Conservation (phyloP, 2,113 vertebrate genomes). For the Callipepla californica region DNA sequence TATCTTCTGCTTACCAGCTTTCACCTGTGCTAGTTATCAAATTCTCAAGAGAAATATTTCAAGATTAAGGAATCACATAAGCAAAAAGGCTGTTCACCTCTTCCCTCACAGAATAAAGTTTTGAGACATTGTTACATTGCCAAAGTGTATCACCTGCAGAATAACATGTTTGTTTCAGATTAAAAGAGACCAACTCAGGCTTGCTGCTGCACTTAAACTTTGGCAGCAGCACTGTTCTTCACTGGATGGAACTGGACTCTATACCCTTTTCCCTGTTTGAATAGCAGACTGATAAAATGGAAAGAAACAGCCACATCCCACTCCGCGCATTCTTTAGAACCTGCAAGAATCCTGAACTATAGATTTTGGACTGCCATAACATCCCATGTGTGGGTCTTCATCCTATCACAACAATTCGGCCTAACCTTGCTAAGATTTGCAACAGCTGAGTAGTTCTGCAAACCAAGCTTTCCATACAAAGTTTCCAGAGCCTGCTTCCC, state of each 20-base stretch:
- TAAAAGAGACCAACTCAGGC: neutral
- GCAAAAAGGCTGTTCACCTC: neutral
- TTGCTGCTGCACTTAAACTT: neutral
- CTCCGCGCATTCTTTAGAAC: fast-evolving
- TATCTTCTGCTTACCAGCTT: neutral
- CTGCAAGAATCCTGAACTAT: neutral
- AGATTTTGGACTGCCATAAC: neutral
- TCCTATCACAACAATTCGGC: neutral
- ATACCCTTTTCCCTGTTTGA: neutral
- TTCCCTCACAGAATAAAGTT: neutral
- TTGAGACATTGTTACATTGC: neutral
- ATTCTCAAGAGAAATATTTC: neutral
- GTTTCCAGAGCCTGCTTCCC: neutral
- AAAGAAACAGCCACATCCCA: neutral
- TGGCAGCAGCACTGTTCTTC: neutral
- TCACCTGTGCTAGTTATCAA: neutral
- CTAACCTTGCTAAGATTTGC: neutral
- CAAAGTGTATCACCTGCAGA: neutral
- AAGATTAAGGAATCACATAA: neutral
- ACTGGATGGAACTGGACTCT: neutral
- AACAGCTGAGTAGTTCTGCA: neutral
- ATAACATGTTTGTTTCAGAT: neutral
- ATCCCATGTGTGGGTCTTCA: fast-evolving
- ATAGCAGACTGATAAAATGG: neutral
- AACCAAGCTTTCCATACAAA: neutral